Base-by-base conservation (phyloP, 92 coral and sea anemone genomes). In the Zoanthus gigantus region DNA sequence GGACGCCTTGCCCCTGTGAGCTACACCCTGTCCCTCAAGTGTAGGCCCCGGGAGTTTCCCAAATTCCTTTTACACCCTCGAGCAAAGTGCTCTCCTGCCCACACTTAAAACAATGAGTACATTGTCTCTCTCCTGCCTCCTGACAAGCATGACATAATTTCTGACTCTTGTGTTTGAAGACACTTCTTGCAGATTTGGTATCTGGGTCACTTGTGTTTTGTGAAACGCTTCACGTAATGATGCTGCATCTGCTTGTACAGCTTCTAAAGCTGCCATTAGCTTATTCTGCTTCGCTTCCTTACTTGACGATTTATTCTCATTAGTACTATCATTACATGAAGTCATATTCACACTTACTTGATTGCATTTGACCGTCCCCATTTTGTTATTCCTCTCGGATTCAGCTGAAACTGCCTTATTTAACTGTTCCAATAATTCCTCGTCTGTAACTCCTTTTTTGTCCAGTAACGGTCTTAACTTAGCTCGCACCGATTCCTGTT, bases 31-130 rank as follows among this genome's bases (percentile, higher is more conserved):
- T 74, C 78, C 78, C 78, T 46, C 58, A 57, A 74, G 78, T 17
- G 78, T 47, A 74, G 60, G 57, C 78, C 60, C 34, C 13, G 34
- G 78, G 78, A 74, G 60, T 46, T 46, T 46, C 78, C 78, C 60
- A 16, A 46, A 29, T 74, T 74, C 32, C 46, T 74, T 16, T 46
- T 74, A 31, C 78, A 74, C 4, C 78, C 78, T 42, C 32, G 58
- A 47, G 78, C 78, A 74, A 74, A 74, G 61, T 91, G 94, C 17
- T 86, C 92, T 29, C 45, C 47, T 42, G 76, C 16, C 96, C 91
- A 85, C 92, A 93, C 46, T 61, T 76, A 65, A 85, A 93, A 84
- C 95, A 93, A 87, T 91, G 94, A 75, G 53, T 52, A 61, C 94
- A 93, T 47, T 31, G 74, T 46, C 72, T 60, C 18, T 84, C 91